Base-by-base conservation (phyloP, 1,140 invertebrate species). In the Apis mellifera region DNA sequence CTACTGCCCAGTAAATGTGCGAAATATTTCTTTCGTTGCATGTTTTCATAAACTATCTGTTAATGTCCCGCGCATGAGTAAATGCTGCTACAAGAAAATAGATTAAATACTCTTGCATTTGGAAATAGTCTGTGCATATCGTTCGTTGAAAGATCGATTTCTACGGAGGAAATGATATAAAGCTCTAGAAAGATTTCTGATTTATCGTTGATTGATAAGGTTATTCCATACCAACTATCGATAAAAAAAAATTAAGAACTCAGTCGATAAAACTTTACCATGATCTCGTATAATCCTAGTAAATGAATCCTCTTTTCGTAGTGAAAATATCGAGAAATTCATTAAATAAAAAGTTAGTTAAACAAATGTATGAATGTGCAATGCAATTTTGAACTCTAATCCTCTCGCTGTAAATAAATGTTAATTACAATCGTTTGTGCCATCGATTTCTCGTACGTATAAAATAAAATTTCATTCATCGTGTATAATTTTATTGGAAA, bases 1-100 rank as follows among this genome's bases (percentile, higher is more conserved):
- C 83, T 87, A 84, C 87, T 91, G 89, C 82, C 85, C 87, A 88
- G 88, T 76, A 68, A n/a, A 42, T 59, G 87, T 88, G 87, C 82
- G 72, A 26, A 82, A 55, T 73, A 68, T 74, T 77, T 57, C 59
- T 60, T 62, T 68, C 23, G 72, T 13, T 83, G 69, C 32, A 32
- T 74, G 50, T 26, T 54, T 72, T 74, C 50, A 57, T 52, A 62
- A 64, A 70, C 74, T 59, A 72, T 80, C 59, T 75, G 57, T 59
- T n/a, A 55, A 76, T 75, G 19, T 64, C 71, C 69, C 66, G 50
- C 57, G 4, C 17, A 74, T 74, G 64, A 71, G 21, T 60, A 68
- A 78, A 82, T 79, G 75, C 74, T 87, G 85, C 82, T 86, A 69
- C 65, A 76, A 85, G 54, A 76, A 75, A 65, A 86, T 65, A 60